phyloP scores from a whole-genome alignment of 64 coral and sea anemone genomes.

The Trachythela sp. region DNA sequence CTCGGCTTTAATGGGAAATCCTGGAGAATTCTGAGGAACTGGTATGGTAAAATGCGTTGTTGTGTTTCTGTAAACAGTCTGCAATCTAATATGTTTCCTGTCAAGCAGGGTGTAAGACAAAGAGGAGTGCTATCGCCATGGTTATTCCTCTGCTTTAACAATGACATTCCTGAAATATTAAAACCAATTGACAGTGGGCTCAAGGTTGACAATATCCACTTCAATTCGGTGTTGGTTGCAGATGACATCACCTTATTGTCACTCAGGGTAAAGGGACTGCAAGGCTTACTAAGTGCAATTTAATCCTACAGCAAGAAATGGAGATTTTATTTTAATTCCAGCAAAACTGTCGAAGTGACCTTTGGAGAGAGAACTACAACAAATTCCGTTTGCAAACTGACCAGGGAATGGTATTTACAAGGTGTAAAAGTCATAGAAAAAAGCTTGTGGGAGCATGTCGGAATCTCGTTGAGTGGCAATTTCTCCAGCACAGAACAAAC shows the following conservation, averaged over 20 bases:
- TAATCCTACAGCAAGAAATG: not conserved
- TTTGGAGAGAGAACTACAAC: not conserved
- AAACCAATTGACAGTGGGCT: not conserved
- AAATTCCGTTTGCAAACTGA: not conserved
- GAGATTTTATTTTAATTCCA: not conserved
- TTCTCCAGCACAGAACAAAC: too few relatives aligned
- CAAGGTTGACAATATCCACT: not conserved
- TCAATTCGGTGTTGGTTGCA: not conserved
- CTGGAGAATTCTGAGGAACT: not conserved
- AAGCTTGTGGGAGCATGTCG: not conserved
- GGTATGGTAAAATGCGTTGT: not conserved
- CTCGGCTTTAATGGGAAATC: not conserved
- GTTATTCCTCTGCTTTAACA: not conserved
- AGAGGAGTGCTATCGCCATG: not conserved
- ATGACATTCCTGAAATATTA: not conserved
- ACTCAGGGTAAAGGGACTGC: not conserved
- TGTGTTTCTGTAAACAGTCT: too few relatives aligned
- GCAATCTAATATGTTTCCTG: not conserved
- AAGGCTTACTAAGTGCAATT: not conserved
- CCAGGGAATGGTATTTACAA: not conserved
- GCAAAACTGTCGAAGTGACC: not conserved
- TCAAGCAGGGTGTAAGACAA: not conserved
- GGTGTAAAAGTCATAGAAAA: not conserved
- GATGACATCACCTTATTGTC: not conserved
- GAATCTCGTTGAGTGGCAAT: not conserved